phyloP scores from a whole-genome alignment of 2,113 vertebrate genomes.

The Dryoscopus gambensis region DNA sequence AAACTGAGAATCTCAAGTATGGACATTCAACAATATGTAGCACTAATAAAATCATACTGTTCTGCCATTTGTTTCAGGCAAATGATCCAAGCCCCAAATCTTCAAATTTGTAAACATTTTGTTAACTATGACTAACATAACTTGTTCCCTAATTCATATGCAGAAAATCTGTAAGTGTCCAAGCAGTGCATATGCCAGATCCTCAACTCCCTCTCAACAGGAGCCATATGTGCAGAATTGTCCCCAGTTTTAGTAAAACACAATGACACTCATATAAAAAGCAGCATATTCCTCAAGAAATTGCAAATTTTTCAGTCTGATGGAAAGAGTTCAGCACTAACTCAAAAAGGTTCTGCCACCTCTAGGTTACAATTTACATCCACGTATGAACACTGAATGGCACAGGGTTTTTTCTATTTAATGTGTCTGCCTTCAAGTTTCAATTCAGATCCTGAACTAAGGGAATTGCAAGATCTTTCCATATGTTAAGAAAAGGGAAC shows the following conservation, averaged over 20 bases:
- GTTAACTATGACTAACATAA: background rate
- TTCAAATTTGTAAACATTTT: background rate
- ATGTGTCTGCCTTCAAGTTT: background rate
- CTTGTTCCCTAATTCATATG: background rate
- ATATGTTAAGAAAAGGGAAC: background rate
- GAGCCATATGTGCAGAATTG: background rate
- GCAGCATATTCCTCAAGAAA: background rate
- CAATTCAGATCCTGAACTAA: background rate
- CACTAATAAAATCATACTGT: background rate
- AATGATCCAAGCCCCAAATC: background rate
- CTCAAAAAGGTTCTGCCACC: background rate
- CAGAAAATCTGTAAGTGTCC: background rate
- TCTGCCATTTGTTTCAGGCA: background rate
- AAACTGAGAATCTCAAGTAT: background rate
- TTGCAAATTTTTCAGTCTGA: background rate
- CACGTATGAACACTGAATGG: background rate
- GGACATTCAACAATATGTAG: background rate
- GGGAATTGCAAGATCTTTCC: background rate
- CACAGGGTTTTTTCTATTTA: background rate
- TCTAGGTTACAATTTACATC: background rate
- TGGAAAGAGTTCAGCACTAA: background rate
- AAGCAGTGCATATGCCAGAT: background rate
- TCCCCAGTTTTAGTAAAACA: background rate
- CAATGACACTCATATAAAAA: background rate
- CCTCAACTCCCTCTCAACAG: background rate